phyloP scores from a whole-genome alignment of 2,888 invertebrate species.

The Onthophagus sagittarius region DNA sequence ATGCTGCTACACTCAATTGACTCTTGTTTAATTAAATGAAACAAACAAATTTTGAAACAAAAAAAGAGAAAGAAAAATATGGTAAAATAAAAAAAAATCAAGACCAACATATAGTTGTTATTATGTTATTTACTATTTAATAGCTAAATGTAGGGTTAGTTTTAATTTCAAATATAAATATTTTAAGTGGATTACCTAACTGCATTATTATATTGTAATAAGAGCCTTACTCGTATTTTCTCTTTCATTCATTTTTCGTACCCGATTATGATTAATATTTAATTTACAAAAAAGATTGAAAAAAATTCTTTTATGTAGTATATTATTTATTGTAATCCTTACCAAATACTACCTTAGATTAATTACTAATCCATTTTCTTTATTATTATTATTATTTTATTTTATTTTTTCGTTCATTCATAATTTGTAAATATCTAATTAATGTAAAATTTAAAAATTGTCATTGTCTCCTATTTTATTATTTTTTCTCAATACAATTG shows the following conservation, averaged over 20 bases:
- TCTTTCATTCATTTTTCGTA: conserved; percentile 1
- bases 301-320: conserved; percentile 11
- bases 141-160: conserved; percentile 46
- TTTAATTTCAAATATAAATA: conserved; percentile 44
- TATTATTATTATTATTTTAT: background rate
- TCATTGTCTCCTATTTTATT: conserved; percentile 6
- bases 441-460: background rate
- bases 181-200: conserved; percentile 46
- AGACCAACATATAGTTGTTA: conserved; percentile 45
- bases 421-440: background rate
- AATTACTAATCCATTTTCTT: background rate
- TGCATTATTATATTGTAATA: conserved; percentile 44
- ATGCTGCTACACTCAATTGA: conserved; percentile 44
- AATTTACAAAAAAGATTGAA: background rate
- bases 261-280: background rate
- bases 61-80: background rate
- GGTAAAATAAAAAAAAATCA: conserved; percentile 23
- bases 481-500: conserved; percentile 5
- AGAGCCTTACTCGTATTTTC: conserved; percentile 42
- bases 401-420: background rate
- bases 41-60: background rate
- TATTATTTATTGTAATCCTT: conserved; percentile 35
- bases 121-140: conserved; percentile 44
- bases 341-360: conserved; percentile 41
- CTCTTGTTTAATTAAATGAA: conserved; percentile 33